Conservation (phyloP, 2,113 vertebrate species). For the Stegostoma tigrinum region DNA sequence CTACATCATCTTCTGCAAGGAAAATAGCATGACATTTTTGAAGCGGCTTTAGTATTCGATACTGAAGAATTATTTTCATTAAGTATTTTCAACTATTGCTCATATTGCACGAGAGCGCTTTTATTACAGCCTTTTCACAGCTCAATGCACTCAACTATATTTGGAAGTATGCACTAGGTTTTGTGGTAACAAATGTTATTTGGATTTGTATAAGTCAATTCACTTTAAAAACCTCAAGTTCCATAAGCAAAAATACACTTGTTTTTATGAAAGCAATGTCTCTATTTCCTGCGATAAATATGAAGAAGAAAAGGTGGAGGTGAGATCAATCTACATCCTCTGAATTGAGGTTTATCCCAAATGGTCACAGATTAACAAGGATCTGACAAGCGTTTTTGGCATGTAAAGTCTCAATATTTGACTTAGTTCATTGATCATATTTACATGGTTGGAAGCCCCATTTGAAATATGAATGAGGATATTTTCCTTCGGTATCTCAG, state of each 20-base stretch:
- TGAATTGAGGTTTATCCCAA: not conserved
- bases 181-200: not conserved
- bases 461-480: not conserved
- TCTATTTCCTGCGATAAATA: not conserved
- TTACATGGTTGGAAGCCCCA: not conserved
- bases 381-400: not conserved
- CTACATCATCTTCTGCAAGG: slow-evolving; percentile 81
- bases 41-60: not conserved
- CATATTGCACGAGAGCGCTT: not conserved
- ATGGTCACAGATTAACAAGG: not conserved
- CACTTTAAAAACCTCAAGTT: not conserved
- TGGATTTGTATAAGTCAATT: not conserved
- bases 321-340: not conserved
- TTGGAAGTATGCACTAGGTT: not conserved
- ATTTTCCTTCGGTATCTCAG: not conserved
- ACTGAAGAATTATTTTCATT: too few relatives aligned
- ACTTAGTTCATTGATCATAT: too few relatives aligned
- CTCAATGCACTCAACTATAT: not conserved
- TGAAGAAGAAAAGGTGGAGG: not conserved
- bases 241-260: not conserved
- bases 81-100: not conserved
- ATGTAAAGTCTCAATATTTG: not conserved
- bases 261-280: not conserved
- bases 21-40: not conserved
- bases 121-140: not conserved